Evolutionary conservation across 2,113 vertebrate species (phyloP), one percentile per base, ranked within the genome.

Genomic region (Apus apus): DNA sequence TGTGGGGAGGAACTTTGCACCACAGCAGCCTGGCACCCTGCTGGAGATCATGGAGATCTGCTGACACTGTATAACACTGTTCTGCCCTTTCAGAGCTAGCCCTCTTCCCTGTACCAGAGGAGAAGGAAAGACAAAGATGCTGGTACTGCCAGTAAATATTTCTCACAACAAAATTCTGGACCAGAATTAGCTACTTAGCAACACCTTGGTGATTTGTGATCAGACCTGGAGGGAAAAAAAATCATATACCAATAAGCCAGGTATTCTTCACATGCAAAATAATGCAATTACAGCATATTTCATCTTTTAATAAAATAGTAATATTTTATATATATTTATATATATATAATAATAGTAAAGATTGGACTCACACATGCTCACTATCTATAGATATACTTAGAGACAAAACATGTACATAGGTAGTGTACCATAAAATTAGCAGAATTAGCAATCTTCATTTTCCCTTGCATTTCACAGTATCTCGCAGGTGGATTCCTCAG

Each of bases 401-500:
- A 87, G 54, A 58, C 29, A 57, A 79, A 83, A 34, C 2, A 11
- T 46, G 8, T 67, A 43, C 60, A 54, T 58, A 34, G 19, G 30
- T 43, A 74, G 14, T 62, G 13, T 54, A 82, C 72, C 3, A 46
- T 51, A 70, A 83, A 84, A 85, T 79, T 76, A 90, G 8, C 56
- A 57, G 80, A 93, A 94, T 92, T 54, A 74, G 25, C 34, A 22
- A 51, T 89, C 74, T 93, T 54, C 6, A 53, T 72, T 81, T 87
- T 65, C 78, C 40, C 34, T 51, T 84, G 22, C 46, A 93, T 84
- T 97, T 95, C 60, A 85, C 72, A 86, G 13, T 90, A 60, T 70
- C 62, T 90, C 86, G 65, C 83, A 94, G 54, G 89, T 90, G 60
- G 51, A 54, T 67, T 60, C 26, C 61, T 81, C 64, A 66, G n/a